phyloP scores from a whole-genome alignment of 2,888 invertebrate genomes.

The Atethmia centrago region DNA sequence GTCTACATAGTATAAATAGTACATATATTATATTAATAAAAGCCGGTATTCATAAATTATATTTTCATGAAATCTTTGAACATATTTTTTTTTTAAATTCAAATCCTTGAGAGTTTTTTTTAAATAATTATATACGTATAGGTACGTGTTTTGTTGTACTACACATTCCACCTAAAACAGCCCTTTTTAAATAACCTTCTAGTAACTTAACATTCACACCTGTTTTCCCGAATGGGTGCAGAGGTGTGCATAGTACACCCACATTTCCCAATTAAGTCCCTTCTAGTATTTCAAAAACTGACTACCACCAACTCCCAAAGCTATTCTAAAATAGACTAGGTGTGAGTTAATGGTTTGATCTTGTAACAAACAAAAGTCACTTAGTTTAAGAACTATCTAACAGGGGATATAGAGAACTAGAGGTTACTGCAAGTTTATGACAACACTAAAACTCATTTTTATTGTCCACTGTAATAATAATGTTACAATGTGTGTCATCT shows the following conservation, averaged over 20 bases:
- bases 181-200: background rate
- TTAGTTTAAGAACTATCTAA: constrained; percentile 19
- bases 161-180: background rate
- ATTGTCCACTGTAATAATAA: constrained; percentile 19
- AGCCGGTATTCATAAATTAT: too few relatives aligned
- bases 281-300: background rate
- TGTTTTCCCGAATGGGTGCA: background rate
- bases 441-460: constrained; percentile 26
- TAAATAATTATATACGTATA: too few relatives aligned
- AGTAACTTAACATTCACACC: background rate
- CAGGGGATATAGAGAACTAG: constrained; percentile 22
- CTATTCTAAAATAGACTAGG: background rate
- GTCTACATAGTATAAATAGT: too few relatives aligned
- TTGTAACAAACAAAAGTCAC: constrained; percentile 26
- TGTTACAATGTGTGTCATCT: constrained; percentile 30
- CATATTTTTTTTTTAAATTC: too few relatives aligned
- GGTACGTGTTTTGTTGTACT: too few relatives aligned
- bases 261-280: background rate
- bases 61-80: too few relatives aligned
- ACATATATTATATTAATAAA: too few relatives aligned
- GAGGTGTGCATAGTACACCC: background rate
- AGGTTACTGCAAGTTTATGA: constrained; percentile 33
- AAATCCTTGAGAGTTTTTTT: too few relatives aligned
- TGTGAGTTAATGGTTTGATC: constrained; percentile 8
- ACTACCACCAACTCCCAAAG: background rate